These are phyloP conservation scores for Heliconius hortense DNA, from an alignment of 2,888 invertebrate genomes.

Conservation along the genomic window DNA sequence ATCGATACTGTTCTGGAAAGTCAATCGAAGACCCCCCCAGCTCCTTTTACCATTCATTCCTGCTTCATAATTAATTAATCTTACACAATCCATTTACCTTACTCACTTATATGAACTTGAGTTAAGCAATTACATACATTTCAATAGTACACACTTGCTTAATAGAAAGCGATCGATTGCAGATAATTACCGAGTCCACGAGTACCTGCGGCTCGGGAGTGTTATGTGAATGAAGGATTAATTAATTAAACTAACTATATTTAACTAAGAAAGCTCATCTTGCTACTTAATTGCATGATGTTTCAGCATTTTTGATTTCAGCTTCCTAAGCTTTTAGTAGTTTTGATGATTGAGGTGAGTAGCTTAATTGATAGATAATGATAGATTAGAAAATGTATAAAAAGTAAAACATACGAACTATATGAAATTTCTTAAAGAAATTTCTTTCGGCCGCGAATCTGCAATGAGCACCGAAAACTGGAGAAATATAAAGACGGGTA, in stretches of 20 bases:
- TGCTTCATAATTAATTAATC: neutral
- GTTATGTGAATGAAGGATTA: neutral
- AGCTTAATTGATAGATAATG: too few species aligned
- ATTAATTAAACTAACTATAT: slow-evolving; percentile 1
- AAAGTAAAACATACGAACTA: too few species aligned
- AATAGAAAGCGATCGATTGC: slow-evolving; percentile 15
- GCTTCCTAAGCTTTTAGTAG: neutral
- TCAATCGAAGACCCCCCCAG: neutral
- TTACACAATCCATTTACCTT: neutral
- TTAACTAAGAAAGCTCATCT: neutral
- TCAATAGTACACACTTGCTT: neutral
- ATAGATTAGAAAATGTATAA: too few species aligned
- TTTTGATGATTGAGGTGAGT: neutral
- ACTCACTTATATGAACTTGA: neutral
- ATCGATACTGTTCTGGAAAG: neutral
- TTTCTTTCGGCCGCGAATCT: neutral
- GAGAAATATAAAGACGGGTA: neutral
- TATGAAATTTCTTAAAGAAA: neutral
- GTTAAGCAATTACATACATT: neutral
- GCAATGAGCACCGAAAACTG: neutral
- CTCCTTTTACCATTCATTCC: neutral
- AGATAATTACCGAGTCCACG: neutral
- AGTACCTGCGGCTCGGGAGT: neutral
- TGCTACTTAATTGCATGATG: neutral
- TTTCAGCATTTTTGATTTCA: neutral